phyloP scores from a whole-genome alignment of 1,140 invertebrate species.

The Hermatobates lingyangjiaoensis region DNA sequence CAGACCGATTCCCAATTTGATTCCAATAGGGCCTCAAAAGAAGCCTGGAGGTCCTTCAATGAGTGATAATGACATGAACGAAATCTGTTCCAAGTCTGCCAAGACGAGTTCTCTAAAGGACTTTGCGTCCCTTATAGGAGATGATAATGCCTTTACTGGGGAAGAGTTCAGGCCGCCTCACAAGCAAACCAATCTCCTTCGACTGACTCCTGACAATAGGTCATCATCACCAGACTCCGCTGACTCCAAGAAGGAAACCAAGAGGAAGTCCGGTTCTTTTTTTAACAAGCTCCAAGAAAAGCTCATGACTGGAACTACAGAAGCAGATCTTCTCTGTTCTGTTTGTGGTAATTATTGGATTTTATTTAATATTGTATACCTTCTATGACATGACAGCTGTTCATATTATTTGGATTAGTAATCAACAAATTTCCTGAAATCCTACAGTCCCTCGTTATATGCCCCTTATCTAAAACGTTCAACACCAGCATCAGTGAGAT shows the following conservation, averaged over 20 bases:
- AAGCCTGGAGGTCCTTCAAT: constrained; percentile 14
- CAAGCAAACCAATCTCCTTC: constrained; percentile 19
- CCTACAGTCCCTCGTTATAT: too few relatives aligned
- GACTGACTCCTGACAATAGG: background rate
- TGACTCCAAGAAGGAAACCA: constrained; percentile 13
- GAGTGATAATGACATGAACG: constrained; percentile 26
- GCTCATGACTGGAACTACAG: constrained; percentile 32
- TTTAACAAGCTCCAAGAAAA: constrained; percentile 64
- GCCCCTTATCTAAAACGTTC: too few relatives aligned
- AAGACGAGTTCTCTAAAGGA: constrained; percentile 27
- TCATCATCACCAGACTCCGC: background rate
- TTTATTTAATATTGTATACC: background rate
- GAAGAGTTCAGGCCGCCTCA: constrained; percentile 20
- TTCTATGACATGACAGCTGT: too few relatives aligned
- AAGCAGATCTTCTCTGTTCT: constrained; percentile 14
- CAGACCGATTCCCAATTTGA: constrained; percentile 46
- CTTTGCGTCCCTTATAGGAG: constrained; percentile 27
- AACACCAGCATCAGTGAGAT: too few relatives aligned
- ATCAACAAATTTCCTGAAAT: too few relatives aligned
- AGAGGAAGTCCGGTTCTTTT: constrained; percentile 55
- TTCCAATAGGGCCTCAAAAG: constrained; percentile 30
- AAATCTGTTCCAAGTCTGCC: constrained; percentile 25
- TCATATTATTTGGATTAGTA: too few relatives aligned
- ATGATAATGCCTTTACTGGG: constrained; percentile 16
- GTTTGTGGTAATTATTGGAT: constrained; percentile 12